Conservation (phyloP, 2,797 vertebrate genomes). For the Trachops cirrhosus region DNA sequence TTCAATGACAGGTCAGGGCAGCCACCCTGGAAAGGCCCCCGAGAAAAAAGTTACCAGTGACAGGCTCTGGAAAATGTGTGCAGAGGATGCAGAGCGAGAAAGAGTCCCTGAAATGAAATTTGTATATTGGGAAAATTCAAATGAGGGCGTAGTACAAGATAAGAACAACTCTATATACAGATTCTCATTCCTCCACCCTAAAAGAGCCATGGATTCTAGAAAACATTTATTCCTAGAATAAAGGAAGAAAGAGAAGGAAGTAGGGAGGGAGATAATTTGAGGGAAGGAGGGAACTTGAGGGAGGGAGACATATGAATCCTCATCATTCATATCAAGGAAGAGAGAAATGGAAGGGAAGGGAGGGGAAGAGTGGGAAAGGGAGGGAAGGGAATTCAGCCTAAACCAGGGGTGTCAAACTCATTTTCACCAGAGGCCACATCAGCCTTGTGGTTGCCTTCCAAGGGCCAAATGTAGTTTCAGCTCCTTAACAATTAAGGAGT, state of each 20-base stretch:
- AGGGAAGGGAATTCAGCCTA: background rate
- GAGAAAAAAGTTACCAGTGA: accelerated
- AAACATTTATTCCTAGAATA: background rate
- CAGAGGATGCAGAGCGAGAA: accelerated
- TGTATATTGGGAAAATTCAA: background rate
- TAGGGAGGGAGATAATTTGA: background rate
- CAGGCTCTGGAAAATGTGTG: background rate
- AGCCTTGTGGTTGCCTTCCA: too few relatives aligned
- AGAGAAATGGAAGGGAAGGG: accelerated
- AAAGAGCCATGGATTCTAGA: background rate
- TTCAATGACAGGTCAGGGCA: background rate
- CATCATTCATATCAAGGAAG: background rate
- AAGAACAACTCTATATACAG: background rate
- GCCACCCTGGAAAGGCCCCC: background rate
- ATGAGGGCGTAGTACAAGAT: background rate
- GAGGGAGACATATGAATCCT: background rate
- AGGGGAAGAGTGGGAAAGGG: accelerated
- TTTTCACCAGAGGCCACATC: too few relatives aligned
- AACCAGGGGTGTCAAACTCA: background rate
- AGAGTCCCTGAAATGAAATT: background rate
- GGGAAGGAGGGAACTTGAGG: background rate
- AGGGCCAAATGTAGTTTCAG: too few relatives aligned
- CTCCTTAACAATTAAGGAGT: too few relatives aligned
- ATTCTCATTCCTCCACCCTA: background rate
- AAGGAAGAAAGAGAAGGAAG: background rate